Percentiles rank a stretch among this genome's conserved stretches.
Evolutionary conservation across 1,140 invertebrate genomes (phyloP).

Genomic region (Coenobita brevimanus): DNA sequence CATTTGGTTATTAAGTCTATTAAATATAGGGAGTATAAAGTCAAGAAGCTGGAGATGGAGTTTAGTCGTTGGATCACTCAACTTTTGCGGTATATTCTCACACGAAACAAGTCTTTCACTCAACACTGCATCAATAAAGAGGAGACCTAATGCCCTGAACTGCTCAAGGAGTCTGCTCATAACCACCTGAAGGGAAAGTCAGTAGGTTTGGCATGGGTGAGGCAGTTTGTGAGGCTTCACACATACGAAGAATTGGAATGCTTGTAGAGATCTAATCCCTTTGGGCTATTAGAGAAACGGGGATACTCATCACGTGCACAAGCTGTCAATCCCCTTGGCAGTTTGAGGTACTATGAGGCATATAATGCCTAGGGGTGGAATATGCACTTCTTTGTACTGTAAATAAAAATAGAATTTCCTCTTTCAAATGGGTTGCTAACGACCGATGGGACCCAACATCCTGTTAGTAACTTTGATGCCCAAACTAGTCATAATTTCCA

Average conservation of each 20-base stretch:
- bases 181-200: slow-evolving; percentile 16
- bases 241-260: slow-evolving; percentile 19
- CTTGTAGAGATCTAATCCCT: background rate
- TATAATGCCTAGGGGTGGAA: slow-evolving; percentile 62
- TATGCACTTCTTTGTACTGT: slow-evolving; percentile 68
- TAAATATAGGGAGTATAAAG: no score
- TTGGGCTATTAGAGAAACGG: no score
- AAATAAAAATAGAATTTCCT: slow-evolving; percentile 33
- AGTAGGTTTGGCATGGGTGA: no score
- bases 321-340: background rate
- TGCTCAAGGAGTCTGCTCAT: no score
- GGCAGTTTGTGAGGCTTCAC: slow-evolving; percentile 29
- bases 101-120: no score
- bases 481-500: slow-evolving; percentile 59
- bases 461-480: slow-evolving; percentile 49
- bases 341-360: slow-evolving; percentile 30
- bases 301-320: no score
- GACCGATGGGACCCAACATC: slow-evolving; percentile 61
- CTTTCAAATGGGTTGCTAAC: slow-evolving; percentile 30
- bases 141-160: no score
- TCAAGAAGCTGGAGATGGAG: no score
- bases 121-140: no score
- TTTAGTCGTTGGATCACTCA: no score
- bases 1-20: no score
- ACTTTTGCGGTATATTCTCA: no score